Base-by-base conservation (phyloP, 2,113 vertebrate genomes). In the Neopipo cinnamomea region DNA sequence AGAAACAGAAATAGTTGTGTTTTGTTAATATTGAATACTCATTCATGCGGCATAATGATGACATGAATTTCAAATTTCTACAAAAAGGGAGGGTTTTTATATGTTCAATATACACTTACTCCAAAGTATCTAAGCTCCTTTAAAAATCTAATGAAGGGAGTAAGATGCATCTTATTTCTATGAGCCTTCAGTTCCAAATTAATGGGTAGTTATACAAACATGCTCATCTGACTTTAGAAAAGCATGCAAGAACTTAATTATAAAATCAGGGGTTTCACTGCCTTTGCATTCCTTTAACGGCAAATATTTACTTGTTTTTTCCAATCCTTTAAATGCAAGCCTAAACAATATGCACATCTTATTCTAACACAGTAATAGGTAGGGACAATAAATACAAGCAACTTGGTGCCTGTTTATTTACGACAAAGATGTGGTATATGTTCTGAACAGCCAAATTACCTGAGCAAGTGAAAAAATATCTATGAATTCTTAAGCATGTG, bases 1-100 rank as follows among this genome's bases (percentile, higher is more conserved):
- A 96, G 94, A 95, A 70, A 94, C 6, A 97, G 77, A 90, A 84
- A 92, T 21, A 66, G 49, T 25, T 81, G 58, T 73, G 49, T 71
- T 71, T 88, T 87, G 30, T 88, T 88, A 83, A 42, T 61, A 63
- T 58, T 82, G 93, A 92, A 78, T 47, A 80, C 52, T 75, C 9
- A 89, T 41, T 66, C 15, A 77, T 8, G 28, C 18, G n/a, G 47
- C 65, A 92, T 46, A 65, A 35, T 37, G 23, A 68, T 33, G 15
- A 63, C 22, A 66, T 2, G 7, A 78, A 56, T 59, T 91, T 82
- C 25, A 59, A 31, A 89, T 74, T 70, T 73, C 46, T 75, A 55
- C 27, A 42, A n/a, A 67, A 27, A 58, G 9, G 20, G 21, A 85
- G 2, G 8, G 22, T 47, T 82, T 74, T 68, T 42, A 21, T 46